Evolutionary conservation across 2,113 vertebrate genomes (phyloP).

Genomic region (Dipodomys spectabilis): DNA sequence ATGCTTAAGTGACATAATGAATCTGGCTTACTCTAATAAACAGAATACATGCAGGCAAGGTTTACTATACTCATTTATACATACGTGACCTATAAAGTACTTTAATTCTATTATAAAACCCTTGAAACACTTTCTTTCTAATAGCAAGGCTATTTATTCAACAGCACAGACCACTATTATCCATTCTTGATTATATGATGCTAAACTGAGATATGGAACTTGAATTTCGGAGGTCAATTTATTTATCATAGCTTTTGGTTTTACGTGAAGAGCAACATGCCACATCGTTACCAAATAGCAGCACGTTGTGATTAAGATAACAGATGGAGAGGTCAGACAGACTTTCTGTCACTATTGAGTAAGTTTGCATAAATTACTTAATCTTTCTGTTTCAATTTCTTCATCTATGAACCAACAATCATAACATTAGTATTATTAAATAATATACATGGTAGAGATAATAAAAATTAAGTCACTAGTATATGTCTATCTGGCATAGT

Average conservation of each 20-base stretch:
- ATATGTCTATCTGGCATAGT: not conserved
- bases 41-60: too few species aligned
- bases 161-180: not conserved
- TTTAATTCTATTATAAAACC: not conserved
- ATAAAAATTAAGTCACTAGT: not conserved
- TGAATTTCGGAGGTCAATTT: not conserved
- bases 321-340: not conserved
- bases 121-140: not conserved
- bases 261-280: not conserved
- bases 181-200: not conserved
- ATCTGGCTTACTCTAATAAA: too few species aligned
- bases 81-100: not conserved
- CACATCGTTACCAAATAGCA: not conserved
- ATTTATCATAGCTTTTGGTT: not conserved
- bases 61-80: not conserved
- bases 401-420: not conserved
- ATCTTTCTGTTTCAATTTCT: not conserved
- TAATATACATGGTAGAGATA: not conserved
- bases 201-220: not conserved
- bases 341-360: not conserved
- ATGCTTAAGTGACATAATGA: not conserved
- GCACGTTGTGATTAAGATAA: not conserved
- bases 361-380: not conserved
- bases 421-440: not conserved
- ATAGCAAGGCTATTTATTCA: not conserved